Base-by-base conservation (phyloP, 2,888 invertebrate species). In the Eutolmus rufibarbis region DNA sequence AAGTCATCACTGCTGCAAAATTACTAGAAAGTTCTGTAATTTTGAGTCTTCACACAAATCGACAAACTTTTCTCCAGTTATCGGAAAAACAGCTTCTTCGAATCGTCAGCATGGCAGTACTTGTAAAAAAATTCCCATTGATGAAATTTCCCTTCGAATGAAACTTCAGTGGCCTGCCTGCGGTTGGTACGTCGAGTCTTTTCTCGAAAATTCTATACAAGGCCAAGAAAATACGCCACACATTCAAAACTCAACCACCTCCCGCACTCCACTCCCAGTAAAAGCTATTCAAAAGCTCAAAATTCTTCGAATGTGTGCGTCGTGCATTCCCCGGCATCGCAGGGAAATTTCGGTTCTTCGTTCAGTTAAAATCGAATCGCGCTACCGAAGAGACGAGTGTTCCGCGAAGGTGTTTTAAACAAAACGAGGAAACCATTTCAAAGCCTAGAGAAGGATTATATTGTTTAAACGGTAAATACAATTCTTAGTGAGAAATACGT, bases 361-460 rank as follows among this genome's bases (percentile, higher is more conserved):
- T 66, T 66, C 31, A 84, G 82, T 84, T 84, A 40, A 66, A 84
- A 84, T 84, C 37, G 82, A 84, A 40, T 84, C 82, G 82, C 51
- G 66, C 43, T 51, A 28, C 7, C 40, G 82, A 51, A 28, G 37
- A 16, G 9, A 28, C 23, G 66, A 23, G 28, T 28, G 66, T 66
- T 28, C 28, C 66, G 66, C 66, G 66, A 28, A 66, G 28, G 23
- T 66, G 78, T 78, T 78, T 78, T 78, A 43, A 37, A 78, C 16
- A 66, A 76, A 76, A 76, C 34, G 34, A 76, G 76, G 31, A 76
- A n/a, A 76, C n/a, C n/a, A 40, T 19, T n/a, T 5, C n/a, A 78
- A 19, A 77, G 23, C 46, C 9, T 43, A 43, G 4, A 37, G n/a
- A 76, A n/a, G 34, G 37, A 76, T 28, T 76, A 74, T 37, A 43